These are phyloP conservation scores for Myrmecobius fasciatus DNA, from an alignment of 2,113 vertebrate genomes.

Conservation along the genomic window DNA sequence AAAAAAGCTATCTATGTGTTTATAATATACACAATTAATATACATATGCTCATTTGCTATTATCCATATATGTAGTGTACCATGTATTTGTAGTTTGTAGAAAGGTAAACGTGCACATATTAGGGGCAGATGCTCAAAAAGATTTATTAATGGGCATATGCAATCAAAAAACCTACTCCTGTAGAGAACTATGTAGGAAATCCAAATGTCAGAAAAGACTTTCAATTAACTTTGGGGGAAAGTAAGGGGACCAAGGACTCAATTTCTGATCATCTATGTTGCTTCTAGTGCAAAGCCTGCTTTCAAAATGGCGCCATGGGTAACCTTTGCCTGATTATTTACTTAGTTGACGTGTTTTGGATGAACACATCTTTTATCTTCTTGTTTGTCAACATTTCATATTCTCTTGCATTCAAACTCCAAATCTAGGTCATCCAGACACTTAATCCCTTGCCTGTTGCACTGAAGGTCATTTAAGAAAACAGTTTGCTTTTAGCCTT, in stretches of 20 bases:
- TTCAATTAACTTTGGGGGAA: background rate
- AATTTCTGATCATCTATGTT: background rate
- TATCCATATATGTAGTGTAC: background rate
- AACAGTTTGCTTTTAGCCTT: background rate
- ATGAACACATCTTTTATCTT: background rate
- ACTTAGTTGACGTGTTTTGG: slow-evolving; percentile 16
- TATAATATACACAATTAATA: background rate
- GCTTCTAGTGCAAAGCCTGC: background rate
- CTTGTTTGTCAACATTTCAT: slow-evolving; percentile 1
- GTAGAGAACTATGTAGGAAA: background rate
- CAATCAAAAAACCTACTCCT: background rate
- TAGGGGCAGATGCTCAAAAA: background rate
- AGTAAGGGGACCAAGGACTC: background rate
- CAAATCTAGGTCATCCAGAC: background rate
- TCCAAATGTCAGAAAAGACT: background rate
- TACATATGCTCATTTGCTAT: background rate
- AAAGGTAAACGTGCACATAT: background rate
- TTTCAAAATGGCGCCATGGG: background rate
- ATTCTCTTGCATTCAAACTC: background rate
- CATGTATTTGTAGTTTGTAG: background rate
- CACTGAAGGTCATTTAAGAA: slow-evolving; percentile 11
- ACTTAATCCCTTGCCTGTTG: slow-evolving; percentile 2
- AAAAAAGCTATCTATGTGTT: background rate
- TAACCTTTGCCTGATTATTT: background rate
- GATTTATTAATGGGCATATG: background rate